These are phyloP conservation scores for Rhagologus leucostigma DNA, from an alignment of 2,113 vertebrate genomes.

Conservation along the genomic window DNA sequence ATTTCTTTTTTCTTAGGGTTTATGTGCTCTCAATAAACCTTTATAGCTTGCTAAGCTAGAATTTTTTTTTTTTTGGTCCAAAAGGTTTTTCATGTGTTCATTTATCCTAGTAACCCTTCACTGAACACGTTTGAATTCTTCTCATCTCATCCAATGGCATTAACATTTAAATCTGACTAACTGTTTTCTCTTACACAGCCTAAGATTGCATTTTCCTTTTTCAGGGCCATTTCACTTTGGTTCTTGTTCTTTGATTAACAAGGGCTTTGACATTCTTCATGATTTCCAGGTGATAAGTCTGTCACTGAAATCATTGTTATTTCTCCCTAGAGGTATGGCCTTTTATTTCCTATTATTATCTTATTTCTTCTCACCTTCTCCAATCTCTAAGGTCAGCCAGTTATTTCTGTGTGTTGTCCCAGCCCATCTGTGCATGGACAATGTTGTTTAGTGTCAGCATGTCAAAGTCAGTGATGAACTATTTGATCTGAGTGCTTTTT, in stretches of 20 bases:
- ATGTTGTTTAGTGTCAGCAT: background rate
- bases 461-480: background rate
- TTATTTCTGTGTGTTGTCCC: background rate
- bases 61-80: background rate
- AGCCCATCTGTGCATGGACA: background rate
- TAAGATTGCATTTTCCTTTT: background rate
- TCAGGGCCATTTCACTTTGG: background rate
- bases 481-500: background rate
- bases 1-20: background rate
- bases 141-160: background rate
- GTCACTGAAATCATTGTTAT: background rate
- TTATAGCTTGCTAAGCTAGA: background rate
- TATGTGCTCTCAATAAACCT: background rate
- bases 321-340: background rate
- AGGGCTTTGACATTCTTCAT: background rate
- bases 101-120: background rate
- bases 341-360: background rate
- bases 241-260: background rate
- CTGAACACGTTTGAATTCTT: background rate
- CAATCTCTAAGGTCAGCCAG: background rate
- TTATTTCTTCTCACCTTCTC: background rate
- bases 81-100: background rate
- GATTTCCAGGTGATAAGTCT: background rate
- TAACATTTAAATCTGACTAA: background rate
- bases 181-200: background rate